These are phyloP conservation scores for Calosoma granatense DNA, from an alignment of 1,140 invertebrate species.

Conservation along the genomic window DNA sequence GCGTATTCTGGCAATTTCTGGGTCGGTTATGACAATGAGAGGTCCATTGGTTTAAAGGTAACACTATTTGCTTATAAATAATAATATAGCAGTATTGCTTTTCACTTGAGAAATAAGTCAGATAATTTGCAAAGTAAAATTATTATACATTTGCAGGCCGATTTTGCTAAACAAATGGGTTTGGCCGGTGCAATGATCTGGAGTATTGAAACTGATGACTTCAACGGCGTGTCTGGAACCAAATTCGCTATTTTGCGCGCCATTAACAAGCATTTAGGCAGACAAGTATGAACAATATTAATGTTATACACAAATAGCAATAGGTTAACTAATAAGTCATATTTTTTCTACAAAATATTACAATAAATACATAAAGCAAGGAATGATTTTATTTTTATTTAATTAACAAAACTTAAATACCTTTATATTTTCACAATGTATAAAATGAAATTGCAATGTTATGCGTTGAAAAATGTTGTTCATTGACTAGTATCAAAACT, in stretches of 20 bases:
- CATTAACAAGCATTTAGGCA: not conserved
- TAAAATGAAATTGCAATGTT: too few relatives aligned
- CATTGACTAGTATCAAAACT: too few relatives aligned
- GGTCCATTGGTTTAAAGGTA: conserved; percentile 23
- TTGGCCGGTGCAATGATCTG: conserved; percentile 44
- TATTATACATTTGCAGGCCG: conserved; percentile 32
- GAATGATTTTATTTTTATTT: too few relatives aligned
- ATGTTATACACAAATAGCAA: too few relatives aligned
- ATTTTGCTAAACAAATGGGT: conserved; percentile 32
- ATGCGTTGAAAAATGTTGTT: too few relatives aligned
- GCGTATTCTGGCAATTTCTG: conserved; percentile 28
- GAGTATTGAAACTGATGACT: conserved; percentile 43
- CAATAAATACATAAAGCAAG: too few relatives aligned
- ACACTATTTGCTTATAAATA: not conserved
- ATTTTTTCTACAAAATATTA: too few relatives aligned
- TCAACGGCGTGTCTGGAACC: conserved; percentile 35
- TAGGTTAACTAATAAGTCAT: too few relatives aligned
- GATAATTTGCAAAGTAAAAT: too few relatives aligned
- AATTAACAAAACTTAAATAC: too few relatives aligned
- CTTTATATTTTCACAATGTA: too few relatives aligned
- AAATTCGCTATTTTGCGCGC: not conserved
- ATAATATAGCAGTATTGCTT: not conserved
- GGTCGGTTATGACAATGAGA: conserved; percentile 31
- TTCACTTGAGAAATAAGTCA: too few relatives aligned
- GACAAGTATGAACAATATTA: not conserved